Conservation (phyloP, 1,140 invertebrate species). For the Aphis gossypii region DNA sequence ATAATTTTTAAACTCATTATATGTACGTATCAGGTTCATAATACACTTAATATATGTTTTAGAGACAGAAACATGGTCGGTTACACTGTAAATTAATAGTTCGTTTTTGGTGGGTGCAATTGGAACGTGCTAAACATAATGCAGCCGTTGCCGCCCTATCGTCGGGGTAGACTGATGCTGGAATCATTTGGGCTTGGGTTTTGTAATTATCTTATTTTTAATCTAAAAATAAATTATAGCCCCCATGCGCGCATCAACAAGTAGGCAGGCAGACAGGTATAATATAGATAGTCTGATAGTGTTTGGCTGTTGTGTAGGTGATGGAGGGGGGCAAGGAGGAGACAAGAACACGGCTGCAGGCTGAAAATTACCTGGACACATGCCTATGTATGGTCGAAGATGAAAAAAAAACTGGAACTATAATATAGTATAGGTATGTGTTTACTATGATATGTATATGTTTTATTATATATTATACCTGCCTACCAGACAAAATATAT, state of each 20-base stretch:
- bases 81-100: conserved; percentile 26
- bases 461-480: not conserved
- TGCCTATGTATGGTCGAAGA: not conserved
- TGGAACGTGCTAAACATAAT: conserved; percentile 2
- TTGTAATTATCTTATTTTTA: conserved; percentile 41
- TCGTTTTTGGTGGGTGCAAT: not conserved
- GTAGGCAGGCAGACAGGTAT: conserved; percentile 23
- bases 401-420: conserved; percentile 34
- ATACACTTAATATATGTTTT: not conserved
- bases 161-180: not conserved
- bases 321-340: not conserved
- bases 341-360: not conserved
- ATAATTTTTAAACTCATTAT: not conserved
- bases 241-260: conserved; percentile 23
- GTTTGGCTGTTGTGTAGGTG: not conserved
- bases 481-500: conserved; percentile 14
- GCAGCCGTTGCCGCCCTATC: not conserved
- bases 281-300: not conserved
- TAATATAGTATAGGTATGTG: not conserved
- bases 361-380: not conserved
- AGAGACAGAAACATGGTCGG: not conserved
- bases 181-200: not conserved
- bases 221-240: conserved; percentile 47
- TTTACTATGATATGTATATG: not conserved
- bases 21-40: not conserved